Percentiles rank a stretch among this genome's conserved stretches.
Conservation (phyloP, 2,113 vertebrate species). For the Dinomys branickii region DNA sequence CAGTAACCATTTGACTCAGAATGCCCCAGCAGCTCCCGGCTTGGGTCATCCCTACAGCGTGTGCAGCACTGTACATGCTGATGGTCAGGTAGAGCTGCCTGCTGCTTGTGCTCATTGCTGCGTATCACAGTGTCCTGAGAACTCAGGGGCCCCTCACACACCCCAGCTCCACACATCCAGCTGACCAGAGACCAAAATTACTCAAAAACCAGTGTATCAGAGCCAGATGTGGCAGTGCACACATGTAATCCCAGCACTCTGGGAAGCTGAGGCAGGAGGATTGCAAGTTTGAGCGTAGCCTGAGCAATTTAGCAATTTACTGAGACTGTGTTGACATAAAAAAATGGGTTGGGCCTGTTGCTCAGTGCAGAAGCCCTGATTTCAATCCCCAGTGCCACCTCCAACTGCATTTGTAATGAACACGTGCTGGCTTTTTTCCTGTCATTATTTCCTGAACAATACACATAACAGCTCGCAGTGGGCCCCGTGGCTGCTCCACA, state of each 20-base stretch:
- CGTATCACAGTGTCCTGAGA: background rate
- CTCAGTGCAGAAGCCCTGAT: background rate
- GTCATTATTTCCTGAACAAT: background rate
- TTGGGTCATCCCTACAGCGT: background rate
- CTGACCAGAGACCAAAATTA: background rate
- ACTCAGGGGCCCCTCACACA: background rate
- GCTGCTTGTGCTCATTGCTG: background rate
- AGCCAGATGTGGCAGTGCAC: background rate
- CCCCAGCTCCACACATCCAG: background rate
- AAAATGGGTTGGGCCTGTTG: background rate
- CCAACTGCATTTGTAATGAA: background rate
- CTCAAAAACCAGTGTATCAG: background rate
- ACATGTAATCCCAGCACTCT: background rate
- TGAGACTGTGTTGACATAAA: background rate
- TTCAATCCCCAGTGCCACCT: background rate
- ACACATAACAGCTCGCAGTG: too few species aligned
- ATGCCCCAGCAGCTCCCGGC: background rate
- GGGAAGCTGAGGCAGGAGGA: background rate
- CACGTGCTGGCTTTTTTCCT: background rate
- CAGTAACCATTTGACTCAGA: background rate
- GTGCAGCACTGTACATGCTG: background rate
- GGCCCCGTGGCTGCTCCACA: too few species aligned
- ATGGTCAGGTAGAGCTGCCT: background rate
- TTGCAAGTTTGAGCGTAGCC: background rate
- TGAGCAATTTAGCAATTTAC: background rate